phyloP scores from a whole-genome alignment of 2,888 invertebrate species.

The Microdon myrmicae region DNA sequence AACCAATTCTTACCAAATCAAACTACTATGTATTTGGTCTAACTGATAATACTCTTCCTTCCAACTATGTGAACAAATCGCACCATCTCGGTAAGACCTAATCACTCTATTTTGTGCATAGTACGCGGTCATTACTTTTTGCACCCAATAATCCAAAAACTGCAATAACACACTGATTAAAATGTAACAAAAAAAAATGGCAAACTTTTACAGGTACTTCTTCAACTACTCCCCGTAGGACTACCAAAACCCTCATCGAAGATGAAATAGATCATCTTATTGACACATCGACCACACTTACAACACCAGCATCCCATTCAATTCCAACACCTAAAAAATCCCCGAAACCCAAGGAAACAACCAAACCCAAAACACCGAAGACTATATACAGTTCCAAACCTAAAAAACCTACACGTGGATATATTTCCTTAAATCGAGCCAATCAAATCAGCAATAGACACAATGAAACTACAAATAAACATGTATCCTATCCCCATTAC shows the following conservation, averaged over 20 bases:
- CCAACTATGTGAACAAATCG: conserved; percentile 22
- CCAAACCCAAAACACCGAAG: conserved; percentile 26
- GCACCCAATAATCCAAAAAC: conserved; percentile 13
- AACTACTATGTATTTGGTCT: conserved; percentile 62
- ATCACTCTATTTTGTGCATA: conserved; percentile 30
- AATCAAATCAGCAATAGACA: conserved; percentile 43
- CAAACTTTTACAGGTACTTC: conserved; percentile 48
- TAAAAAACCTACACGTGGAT: conserved; percentile 31
- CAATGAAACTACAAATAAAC: conserved; percentile 47
- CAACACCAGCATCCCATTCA: conserved; percentile 20
- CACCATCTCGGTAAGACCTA: conserved; percentile 39
- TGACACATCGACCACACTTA: conserved; percentile 40
- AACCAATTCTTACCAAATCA: conserved; percentile 59
- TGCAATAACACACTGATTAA: conserved; percentile 40
- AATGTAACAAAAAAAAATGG: conserved; percentile 28
- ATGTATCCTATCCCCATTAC: conserved; percentile 48
- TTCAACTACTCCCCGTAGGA: conserved; percentile 44
- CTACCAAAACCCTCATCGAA: conserved; percentile 24
- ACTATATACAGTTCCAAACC: conserved; percentile 36
- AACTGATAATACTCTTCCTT: conserved; percentile 57
- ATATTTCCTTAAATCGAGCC: conserved; percentile 19
- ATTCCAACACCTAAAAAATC: conserved; percentile 32
- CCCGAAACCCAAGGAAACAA: conserved; percentile 29
- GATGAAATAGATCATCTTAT: conserved; percentile 34
- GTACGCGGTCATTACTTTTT: conserved; percentile 15